phyloP scores from a whole-genome alignment of 2,113 vertebrate genomes.

The Varanus komodoensis region DNA sequence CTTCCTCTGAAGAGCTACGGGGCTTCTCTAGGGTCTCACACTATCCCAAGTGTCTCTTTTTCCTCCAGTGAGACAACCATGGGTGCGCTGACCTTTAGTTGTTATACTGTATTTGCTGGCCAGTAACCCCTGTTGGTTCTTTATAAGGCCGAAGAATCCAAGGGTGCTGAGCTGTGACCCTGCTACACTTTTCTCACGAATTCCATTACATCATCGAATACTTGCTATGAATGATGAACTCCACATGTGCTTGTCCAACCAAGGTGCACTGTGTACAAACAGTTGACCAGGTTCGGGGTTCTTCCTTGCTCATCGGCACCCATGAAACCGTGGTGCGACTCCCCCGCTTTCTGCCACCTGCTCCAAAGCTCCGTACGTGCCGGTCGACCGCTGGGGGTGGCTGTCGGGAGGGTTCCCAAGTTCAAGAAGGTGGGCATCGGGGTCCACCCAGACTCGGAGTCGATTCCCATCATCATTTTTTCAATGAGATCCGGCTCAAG shows the following conservation, averaged over 20 bases:
- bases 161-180: not conserved
- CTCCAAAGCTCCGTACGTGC: not conserved
- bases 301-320: not conserved
- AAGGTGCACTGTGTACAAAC: not conserved
- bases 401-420: not conserved
- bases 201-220: not conserved
- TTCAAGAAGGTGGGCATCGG: not conserved
- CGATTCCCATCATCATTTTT: not conserved
- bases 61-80: not conserved
- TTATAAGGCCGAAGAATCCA: not conserved
- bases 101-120: not conserved
- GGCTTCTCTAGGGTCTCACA: not conserved
- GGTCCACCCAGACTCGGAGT: not conserved
- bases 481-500: not conserved
- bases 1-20: not conserved
- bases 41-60: not conserved
- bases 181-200: not conserved
- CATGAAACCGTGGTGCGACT: not conserved
- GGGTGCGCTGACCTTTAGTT: not conserved
- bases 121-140: not conserved
- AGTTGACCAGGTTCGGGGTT: not conserved
- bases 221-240: not conserved
- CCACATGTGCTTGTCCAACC: not conserved
- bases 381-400: too few relatives aligned
- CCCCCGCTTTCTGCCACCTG: not conserved